A percentile compares a stretch with the other conserved stretches of the same genome.
Evolutionary conservation across 2,888 invertebrate species (phyloP).

Genomic region (Erynnis tages): DNA sequence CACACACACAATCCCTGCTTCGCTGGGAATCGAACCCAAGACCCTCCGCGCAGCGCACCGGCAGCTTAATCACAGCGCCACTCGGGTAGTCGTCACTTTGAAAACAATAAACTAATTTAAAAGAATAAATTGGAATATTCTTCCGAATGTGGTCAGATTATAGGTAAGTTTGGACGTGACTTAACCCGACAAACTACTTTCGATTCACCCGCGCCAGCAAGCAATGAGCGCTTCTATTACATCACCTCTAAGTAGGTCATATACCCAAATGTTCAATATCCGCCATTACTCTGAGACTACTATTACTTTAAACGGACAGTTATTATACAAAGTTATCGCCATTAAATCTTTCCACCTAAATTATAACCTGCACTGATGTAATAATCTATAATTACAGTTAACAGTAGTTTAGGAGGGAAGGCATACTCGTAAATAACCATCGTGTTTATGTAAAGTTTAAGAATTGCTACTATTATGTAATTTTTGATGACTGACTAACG

Average conservation of each 20-base stretch:
- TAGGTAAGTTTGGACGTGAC: too few species aligned
- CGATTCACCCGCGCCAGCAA: not conserved
- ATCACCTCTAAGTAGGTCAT: not conserved
- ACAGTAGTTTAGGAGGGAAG: not conserved
- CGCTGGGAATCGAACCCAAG: too few species aligned
- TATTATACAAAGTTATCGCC: constrained; percentile 7
- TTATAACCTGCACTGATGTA: constrained; percentile 10
- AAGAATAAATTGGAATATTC: too few species aligned
- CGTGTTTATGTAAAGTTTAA: not conserved
- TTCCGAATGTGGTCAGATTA: too few species aligned
- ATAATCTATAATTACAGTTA: constrained; percentile 3
- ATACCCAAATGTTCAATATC: constrained; percentile 6
- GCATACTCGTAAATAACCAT: not conserved
- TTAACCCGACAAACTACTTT: not conserved
- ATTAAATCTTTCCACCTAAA: not conserved
- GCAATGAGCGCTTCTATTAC: not conserved
- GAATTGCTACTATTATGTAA: not conserved
- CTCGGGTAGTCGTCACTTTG: too few species aligned
- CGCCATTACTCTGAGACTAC: constrained; percentile 4
- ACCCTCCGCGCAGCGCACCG: too few species aligned
- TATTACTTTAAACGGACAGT: not conserved
- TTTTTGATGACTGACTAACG: too few species aligned
- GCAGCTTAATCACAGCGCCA: too few species aligned
- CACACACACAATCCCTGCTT: too few species aligned
- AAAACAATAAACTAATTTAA: too few species aligned